Evolutionary conservation across 2,888 invertebrate species (phyloP).

Genomic region (Dorcus hopei): DNA sequence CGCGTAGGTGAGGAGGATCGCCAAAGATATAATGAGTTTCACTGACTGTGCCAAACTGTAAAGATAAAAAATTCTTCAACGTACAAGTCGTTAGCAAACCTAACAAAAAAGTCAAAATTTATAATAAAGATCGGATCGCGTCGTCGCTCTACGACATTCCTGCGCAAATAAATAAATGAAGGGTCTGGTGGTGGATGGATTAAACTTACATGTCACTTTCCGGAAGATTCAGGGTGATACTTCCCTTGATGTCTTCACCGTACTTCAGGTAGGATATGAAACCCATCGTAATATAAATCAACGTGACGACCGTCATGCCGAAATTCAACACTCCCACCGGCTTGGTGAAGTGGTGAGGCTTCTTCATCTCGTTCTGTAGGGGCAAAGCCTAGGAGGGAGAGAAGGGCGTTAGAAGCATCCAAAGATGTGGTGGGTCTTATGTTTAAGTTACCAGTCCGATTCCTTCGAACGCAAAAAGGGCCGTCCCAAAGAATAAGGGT

Average conservation of each 20-base stretch:
- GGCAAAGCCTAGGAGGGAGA: constrained; percentile 72
- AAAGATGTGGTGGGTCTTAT: not conserved
- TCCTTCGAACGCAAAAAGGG: constrained; percentile 95
- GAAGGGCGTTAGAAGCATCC: not conserved
- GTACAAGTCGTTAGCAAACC: too few species aligned
- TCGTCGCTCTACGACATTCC: too few species aligned
- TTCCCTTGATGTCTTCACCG: constrained; percentile 77
- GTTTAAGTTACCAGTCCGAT: constrained; percentile 72
- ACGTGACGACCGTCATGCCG: constrained; percentile 79
- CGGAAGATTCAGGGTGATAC: constrained; percentile 84
- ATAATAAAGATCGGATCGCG: too few species aligned
- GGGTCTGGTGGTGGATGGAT: too few species aligned
- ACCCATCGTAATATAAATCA: constrained; percentile 77
- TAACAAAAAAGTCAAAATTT: too few species aligned
- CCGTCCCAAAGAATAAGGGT: constrained; percentile 93
- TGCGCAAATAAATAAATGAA: too few species aligned
- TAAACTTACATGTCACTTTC: constrained; percentile 54
- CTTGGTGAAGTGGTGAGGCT: constrained; percentile 73
- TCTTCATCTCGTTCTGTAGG: constrained; percentile 86
- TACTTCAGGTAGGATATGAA: constrained; percentile 86
- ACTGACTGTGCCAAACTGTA: constrained; percentile 77
- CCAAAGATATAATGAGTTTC: constrained; percentile 77
- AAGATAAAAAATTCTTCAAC: constrained; percentile 21
- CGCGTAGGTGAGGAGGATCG: constrained; percentile 87
- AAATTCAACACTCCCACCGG: constrained; percentile 84